Evolutionary conservation across 2,888 invertebrate genomes (phyloP).

Genomic region (Chrysopilus asiliformis): DNA sequence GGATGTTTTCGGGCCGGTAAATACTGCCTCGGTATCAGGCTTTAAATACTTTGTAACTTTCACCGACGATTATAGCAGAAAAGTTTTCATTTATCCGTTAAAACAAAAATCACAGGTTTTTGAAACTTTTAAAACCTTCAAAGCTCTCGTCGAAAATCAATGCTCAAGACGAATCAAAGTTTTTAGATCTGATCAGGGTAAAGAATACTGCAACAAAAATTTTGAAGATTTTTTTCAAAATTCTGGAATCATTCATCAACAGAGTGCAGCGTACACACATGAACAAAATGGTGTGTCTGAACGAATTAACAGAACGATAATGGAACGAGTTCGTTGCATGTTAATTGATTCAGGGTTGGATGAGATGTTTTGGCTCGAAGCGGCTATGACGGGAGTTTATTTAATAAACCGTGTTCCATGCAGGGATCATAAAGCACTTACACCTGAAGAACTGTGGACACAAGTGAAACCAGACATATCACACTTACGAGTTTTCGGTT

Average conservation of each 20-base stretch:
- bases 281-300: conserved; percentile 18
- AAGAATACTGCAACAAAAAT: conserved; percentile 12
- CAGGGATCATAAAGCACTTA: no score
- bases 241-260: conserved; percentile 16
- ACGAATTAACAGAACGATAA: conserved; percentile 16
- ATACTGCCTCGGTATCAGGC: conserved; percentile 22
- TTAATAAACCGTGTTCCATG: conserved; percentile 11
- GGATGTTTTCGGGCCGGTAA: conserved; percentile 29
- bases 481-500: conserved; percentile 12
- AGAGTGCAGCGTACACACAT: conserved; percentile 14
- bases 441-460: conserved; percentile 13
- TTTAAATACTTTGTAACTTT: conserved; percentile 26
- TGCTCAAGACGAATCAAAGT: conserved; percentile 14
- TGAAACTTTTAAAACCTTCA: conserved; percentile 16
- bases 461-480: conserved; percentile 9
- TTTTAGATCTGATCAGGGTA: conserved; percentile 15
- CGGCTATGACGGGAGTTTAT: conserved; percentile 12
- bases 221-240: conserved; percentile 13
- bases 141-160: conserved; percentile 16
- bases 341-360: conserved; percentile 13
- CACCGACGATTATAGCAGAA: conserved; percentile 23
- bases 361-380: conserved; percentile 14
- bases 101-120: no score
- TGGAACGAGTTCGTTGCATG: conserved; percentile 18
- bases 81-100: no score